Evolutionary conservation across 2,113 vertebrate species (phyloP).

Genomic region (Chauna torquata): DNA sequence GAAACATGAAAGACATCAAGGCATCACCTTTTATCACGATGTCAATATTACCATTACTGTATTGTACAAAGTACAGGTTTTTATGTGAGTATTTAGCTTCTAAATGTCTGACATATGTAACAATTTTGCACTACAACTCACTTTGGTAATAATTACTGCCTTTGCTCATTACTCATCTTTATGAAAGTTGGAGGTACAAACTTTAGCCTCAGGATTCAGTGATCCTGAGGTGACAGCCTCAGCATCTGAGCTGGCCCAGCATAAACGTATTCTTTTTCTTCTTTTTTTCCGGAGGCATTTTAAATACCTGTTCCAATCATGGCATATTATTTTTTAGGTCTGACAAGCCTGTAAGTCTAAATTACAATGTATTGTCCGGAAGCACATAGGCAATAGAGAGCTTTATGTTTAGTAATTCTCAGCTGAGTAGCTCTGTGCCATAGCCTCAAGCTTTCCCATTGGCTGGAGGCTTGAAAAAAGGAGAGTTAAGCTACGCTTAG

Average conservation of each 20-base stretch:
- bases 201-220: not conserved
- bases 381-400: not conserved
- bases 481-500: not conserved
- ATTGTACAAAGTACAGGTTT: not conserved
- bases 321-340: not conserved
- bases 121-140: not conserved
- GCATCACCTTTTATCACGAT: too few relatives aligned
- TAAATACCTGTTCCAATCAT: not conserved
- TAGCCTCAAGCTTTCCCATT: accelerated
- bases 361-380: not conserved
- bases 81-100: not conserved
- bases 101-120: not conserved
- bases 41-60: not conserved
- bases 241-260: not conserved
- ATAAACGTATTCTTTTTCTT: not conserved
- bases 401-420: not conserved
- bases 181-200: not conserved
- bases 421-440: not conserved
- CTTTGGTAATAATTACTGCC: not conserved
- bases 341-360: not conserved
- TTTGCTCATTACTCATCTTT: not conserved
- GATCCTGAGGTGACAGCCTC: not conserved
- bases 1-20: not conserved
- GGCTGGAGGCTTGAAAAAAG: not conserved
- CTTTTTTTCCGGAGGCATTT: not conserved